A percentile compares a stretch with the other conserved stretches of the same genome.
These are phyloP conservation scores for Ametastegia equiseti DNA, from an alignment of 2,888 invertebrate genomes.

Conservation along the genomic window DNA sequence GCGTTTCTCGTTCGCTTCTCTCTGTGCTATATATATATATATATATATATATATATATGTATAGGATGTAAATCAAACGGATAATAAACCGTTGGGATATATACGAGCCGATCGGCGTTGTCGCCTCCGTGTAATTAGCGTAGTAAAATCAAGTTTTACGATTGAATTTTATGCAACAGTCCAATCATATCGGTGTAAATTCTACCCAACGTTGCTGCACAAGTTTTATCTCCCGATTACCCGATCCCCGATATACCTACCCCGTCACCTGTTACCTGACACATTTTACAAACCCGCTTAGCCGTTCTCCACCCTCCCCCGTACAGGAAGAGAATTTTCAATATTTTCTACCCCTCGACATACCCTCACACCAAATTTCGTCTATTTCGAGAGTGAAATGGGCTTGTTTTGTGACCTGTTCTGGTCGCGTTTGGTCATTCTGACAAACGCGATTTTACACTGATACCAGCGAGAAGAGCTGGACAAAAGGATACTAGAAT, in stretches of 20 bases:
- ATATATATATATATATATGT: not conserved
- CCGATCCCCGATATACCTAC: too few relatives aligned
- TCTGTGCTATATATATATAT: not conserved
- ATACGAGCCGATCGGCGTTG: conserved; percentile 44
- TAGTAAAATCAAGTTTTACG: conserved; percentile 60
- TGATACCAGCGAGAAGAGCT: too few relatives aligned
- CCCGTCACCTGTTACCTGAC: conserved; percentile 37
- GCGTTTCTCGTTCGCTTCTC: not conserved
- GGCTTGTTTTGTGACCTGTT: too few relatives aligned
- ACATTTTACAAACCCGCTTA: conserved; percentile 25
- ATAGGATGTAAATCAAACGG: conserved; percentile 38
- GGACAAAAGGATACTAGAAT: too few relatives aligned
- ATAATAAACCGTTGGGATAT: conserved; percentile 39
- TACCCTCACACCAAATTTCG: not conserved
- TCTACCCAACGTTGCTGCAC: not conserved
- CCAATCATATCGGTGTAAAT: conserved; percentile 54
- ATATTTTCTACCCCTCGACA: conserved; percentile 9
- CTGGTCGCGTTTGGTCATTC: not conserved
- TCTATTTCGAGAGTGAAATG: not conserved
- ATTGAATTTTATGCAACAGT: conserved; percentile 57
- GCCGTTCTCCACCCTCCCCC: not conserved
- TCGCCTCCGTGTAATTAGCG: conserved; percentile 55
- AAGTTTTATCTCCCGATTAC: not conserved
- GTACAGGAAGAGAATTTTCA: conserved; percentile 13
- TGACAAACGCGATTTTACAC: not conserved